Evolutionary conservation across 1,140 invertebrate species (phyloP), one percentile per base, ranked within the genome.

Genomic region (Camponotus vicinus): DNA sequence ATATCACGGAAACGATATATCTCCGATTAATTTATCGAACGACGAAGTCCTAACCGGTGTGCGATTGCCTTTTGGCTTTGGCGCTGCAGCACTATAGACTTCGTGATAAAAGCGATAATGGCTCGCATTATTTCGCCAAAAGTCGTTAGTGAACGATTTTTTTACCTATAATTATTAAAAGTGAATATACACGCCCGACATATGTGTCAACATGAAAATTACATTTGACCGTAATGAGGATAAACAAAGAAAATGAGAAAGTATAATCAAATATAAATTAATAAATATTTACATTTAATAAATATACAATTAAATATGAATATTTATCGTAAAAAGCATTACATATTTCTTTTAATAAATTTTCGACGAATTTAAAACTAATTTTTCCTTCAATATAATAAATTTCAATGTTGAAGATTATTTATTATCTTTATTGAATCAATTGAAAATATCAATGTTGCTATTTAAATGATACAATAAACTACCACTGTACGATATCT

Each of bases 1-100:
- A 34, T 9, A 57, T 11, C 45, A 21, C 27, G 34, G 9, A 32
- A 80, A 80, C 34, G 21, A 80, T 69, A 42, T 34, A 21, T 42
- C 21, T 70, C 1, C 49, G 52, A 69, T 70, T 80, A 79, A 66
- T 66, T 79, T 57, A 57, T 66, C 21, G 64, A 13, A 42, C 64
- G n/a, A 79, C 32, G 34, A 42, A 27, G 27, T 9, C 4, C 7
- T 18, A 42, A 4, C 76, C 21, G 15, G 15, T 52, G 13, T n/a
- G 45, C 27, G 64, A 80, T 80, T 57, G 77, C 77, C 77, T 55
- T 40, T 69, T n/a, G 57, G 64, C 63, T 69, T 69, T 69, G 32
- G 34, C 27, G 64, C 34, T 57, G 37, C 21, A 57, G 18, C 18
- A 15, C 8, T 18, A 6, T 64, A 6, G 40, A 18, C n/a, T 37